Evolutionary conservation across 1,140 invertebrate species (phyloP).

Genomic region (Meloidogyne hapla): DNA sequence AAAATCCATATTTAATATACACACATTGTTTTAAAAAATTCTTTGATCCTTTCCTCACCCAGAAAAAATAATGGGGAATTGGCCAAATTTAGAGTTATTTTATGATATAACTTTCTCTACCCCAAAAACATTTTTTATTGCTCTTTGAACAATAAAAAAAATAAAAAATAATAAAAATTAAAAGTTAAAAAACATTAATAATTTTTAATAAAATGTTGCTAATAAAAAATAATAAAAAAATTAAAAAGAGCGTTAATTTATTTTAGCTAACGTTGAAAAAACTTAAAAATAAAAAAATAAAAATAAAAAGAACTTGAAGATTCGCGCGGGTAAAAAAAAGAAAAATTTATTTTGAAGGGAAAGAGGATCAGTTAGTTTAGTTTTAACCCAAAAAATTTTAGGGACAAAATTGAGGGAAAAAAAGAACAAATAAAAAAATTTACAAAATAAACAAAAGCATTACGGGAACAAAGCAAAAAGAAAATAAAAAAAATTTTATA

Average conservation of each 20-base stretch:
- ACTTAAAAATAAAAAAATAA: background rate
- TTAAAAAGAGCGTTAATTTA: background rate
- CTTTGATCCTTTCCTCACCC: background rate
- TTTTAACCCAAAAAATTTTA: background rate
- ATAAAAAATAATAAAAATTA: background rate
- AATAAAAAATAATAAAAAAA: background rate
- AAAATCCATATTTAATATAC: too few relatives aligned
- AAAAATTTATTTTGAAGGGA: background rate
- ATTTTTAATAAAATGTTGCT: background rate
- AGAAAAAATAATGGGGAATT: background rate
- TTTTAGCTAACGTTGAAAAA: background rate
- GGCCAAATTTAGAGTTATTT: background rate
- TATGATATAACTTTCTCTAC: background rate
- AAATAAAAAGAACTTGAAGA: background rate
- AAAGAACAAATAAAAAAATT: conserved; percentile 2
- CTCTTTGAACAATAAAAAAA: background rate
- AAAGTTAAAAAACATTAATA: too few relatives aligned
- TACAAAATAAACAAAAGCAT: conserved; percentile 1
- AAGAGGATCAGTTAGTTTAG: background rate
- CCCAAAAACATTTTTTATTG: background rate
- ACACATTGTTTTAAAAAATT: conserved; percentile 2
- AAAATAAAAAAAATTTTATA: background rate
- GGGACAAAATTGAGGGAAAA: background rate
- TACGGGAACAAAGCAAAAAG: background rate
- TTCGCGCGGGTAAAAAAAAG: background rate